Evolutionary conservation across 2,113 vertebrate species (phyloP).

Genomic region (Passer montanus): DNA sequence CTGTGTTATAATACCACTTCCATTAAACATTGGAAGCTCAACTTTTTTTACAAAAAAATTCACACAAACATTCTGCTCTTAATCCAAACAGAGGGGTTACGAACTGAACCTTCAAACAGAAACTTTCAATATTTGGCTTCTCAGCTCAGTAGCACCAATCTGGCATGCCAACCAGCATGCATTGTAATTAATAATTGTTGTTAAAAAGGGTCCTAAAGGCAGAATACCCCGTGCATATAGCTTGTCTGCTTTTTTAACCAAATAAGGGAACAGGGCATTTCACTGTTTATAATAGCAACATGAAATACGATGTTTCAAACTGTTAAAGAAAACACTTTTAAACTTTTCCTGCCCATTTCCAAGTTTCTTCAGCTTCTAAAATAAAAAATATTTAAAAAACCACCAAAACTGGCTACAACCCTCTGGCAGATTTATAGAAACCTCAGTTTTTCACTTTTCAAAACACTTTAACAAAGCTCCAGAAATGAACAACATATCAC

Average conservation of each 20-base stretch:
- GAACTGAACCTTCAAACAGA: slow-evolving; percentile 65
- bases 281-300: slow-evolving; percentile 73
- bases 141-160: slow-evolving; percentile 66
- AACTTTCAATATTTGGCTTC: slow-evolving; percentile 57
- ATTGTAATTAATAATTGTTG: slow-evolving; percentile 67
- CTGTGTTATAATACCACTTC: slow-evolving; percentile 63
- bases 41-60: slow-evolving; percentile 17
- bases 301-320: slow-evolving; percentile 55
- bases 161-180: slow-evolving; percentile 37
- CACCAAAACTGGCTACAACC: not conserved
- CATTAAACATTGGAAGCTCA: slow-evolving; percentile 66
- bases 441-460: slow-evolving; percentile 8
- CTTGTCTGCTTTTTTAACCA: slow-evolving; percentile 71
- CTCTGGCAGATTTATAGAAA: slow-evolving; percentile 60
- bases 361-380: not conserved
- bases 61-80: slow-evolving; percentile 39
- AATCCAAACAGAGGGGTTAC: slow-evolving; percentile 38
- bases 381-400: not conserved
- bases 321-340: slow-evolving; percentile 55
- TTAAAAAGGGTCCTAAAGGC: slow-evolving; percentile 36
- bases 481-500: not conserved
- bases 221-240: slow-evolving; percentile 52
- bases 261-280: slow-evolving; percentile 79
- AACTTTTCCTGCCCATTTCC: slow-evolving; percentile 28
- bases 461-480: slow-evolving; percentile 15